Evolutionary conservation across 2,113 vertebrate species (phyloP).

Genomic region (Prietella phreatophila): DNA sequence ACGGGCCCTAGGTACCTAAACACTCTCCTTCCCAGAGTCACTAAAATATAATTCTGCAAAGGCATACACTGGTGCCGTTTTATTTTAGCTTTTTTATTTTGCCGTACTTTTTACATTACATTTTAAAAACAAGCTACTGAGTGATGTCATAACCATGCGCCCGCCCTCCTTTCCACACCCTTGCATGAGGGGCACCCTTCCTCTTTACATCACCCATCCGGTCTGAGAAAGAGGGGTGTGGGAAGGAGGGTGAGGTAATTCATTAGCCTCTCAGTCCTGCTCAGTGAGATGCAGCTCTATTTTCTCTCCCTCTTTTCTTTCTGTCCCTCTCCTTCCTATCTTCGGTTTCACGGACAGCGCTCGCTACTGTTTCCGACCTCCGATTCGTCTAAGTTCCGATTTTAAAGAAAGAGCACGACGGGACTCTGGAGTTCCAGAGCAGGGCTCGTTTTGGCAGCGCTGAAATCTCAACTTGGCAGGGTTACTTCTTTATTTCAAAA

Average conservation of each 20-base stretch:
- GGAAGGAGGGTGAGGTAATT: slow-evolving; percentile 69
- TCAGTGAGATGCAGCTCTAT: slow-evolving; percentile 66
- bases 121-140: neutral
- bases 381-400: slow-evolving; percentile 57
- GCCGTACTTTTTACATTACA: neutral
- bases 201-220: slow-evolving; percentile 71
- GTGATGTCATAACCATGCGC: neutral
- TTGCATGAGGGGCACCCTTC: slow-evolving; percentile 28
- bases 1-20: neutral
- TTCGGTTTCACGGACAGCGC: slow-evolving; percentile 55
- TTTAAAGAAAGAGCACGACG: slow-evolving; percentile 37
- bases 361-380: slow-evolving; percentile 33
- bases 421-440: slow-evolving; percentile 20
- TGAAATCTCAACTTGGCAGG: neutral
- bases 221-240: slow-evolving; percentile 54
- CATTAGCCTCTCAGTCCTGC: slow-evolving; percentile 58
- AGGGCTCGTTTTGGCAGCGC: neutral
- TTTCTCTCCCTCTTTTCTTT: slow-evolving; percentile 31
- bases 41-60: neutral
- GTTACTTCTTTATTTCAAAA: neutral
- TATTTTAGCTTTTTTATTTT: neutral
- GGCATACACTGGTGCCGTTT: neutral
- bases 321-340: slow-evolving; percentile 53
- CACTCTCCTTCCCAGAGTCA: neutral
- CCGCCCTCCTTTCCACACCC: slow-evolving; percentile 56